These are phyloP conservation scores for Pelecanus crispus DNA, from an alignment of 2,113 vertebrate genomes.

Conservation along the genomic window DNA sequence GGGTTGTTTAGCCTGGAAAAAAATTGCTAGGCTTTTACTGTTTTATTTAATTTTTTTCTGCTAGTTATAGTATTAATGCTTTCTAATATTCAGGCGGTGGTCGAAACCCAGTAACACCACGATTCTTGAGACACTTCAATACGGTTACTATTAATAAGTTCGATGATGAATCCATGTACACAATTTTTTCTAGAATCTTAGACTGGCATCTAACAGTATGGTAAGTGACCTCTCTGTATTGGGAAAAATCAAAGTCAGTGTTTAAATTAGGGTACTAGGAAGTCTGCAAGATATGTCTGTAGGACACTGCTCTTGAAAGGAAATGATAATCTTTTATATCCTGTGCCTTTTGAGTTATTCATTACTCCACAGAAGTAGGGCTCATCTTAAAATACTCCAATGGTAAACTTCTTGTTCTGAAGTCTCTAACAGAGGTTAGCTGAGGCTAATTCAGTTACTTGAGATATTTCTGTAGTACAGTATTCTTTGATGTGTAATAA, in stretches of 20 bases:
- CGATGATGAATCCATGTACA: slow-evolving; percentile 86
- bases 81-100: slow-evolving; percentile 79
- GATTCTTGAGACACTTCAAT: slow-evolving; percentile 88
- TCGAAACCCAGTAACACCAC: slow-evolving; percentile 86
- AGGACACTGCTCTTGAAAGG: background rate
- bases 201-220: slow-evolving; percentile 84
- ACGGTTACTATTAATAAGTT: slow-evolving; percentile 88
- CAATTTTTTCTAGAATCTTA: slow-evolving; percentile 88
- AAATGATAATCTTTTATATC: background rate
- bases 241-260: background rate
- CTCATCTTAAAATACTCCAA: background rate
- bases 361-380: background rate
- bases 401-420: background rate
- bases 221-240: slow-evolving; percentile 60
- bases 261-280: background rate
- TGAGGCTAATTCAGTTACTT: background rate
- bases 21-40: background rate
- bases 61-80: background rate
- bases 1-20: too few species aligned
- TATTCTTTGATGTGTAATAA: background rate
- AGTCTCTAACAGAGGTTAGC: background rate
- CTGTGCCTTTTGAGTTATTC: background rate
- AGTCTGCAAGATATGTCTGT: background rate
- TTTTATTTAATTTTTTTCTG: background rate
- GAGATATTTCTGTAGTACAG: background rate